Evolutionary conservation across 2,797 vertebrate species (phyloP).

Genomic region (Sebastolobus alascanus): DNA sequence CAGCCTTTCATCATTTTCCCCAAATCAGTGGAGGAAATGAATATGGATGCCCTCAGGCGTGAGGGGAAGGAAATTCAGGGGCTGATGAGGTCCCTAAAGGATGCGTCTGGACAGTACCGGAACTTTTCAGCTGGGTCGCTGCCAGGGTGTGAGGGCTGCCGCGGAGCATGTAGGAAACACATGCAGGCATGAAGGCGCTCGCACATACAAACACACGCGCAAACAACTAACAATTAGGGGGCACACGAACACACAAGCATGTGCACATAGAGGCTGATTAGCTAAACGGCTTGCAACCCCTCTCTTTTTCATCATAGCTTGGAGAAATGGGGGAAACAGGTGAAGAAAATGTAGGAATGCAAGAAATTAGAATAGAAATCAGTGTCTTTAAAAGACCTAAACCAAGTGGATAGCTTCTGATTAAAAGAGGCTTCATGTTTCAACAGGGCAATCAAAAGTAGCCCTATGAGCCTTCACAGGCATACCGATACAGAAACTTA

Average conservation of each 20-base stretch:
- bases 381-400: background rate
- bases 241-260: slow-evolving; percentile 6
- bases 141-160: slow-evolving; percentile 70
- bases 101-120: slow-evolving; percentile 86
- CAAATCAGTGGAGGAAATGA: slow-evolving; percentile 90
- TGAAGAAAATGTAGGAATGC: background rate
- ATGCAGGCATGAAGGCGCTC: slow-evolving; percentile 52
- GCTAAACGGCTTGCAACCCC: background rate
- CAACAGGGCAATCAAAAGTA: slow-evolving; percentile 18
- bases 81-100: slow-evolving; percentile 89
- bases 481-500: slow-evolving; percentile 16
- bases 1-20: slow-evolving; percentile 87
- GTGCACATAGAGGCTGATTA: slow-evolving; percentile 5
- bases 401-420: background rate
- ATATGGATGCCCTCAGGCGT: slow-evolving; percentile 88
- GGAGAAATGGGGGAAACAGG: background rate
- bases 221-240: slow-evolving; percentile 14
- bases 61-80: slow-evolving; percentile 84
- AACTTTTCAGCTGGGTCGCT: slow-evolving; percentile 78
- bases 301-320: background rate
- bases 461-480: slow-evolving; percentile 1
- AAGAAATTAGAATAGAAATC: background rate
- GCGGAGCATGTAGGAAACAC: slow-evolving; percentile 68
- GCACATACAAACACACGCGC: slow-evolving; percentile 29
- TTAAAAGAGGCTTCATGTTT: slow-evolving; percentile 22